These are phyloP conservation scores for Trissoscelio sp. DNA, from an alignment of 2,888 invertebrate species.

Conservation along the genomic window DNA sequence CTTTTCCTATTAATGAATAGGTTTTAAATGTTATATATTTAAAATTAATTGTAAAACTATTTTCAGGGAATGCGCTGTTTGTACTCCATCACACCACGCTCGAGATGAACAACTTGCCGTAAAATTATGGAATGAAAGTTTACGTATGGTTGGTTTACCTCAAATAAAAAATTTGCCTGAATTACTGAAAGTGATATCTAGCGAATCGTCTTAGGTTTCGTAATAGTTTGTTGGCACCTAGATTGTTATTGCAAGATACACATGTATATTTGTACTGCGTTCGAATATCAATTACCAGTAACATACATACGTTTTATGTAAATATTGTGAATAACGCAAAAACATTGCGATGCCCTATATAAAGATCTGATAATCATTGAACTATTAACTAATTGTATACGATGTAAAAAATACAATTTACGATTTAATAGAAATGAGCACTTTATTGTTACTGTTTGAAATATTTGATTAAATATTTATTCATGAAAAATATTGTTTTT, in stretches of 20 bases:
- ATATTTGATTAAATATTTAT: too few species aligned
- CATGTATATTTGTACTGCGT: conserved; percentile 65
- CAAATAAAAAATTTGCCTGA: conserved; percentile 80
- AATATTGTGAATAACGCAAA: not conserved
- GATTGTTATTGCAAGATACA: not conserved
- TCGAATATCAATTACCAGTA: conserved; percentile 72
- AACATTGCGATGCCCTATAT: conserved; percentile 77
- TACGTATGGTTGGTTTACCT: conserved; percentile 85
- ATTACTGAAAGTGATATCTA: conserved; percentile 66
- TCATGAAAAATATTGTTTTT: too few species aligned
- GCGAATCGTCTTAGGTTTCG: conserved; percentile 7
- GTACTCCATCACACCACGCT: conserved; percentile 84
- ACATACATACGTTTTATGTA: not conserved
- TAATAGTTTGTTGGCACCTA: conserved; percentile 21
- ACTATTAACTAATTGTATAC: too few species aligned
- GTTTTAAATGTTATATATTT: too few species aligned
- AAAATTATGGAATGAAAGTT: conserved; percentile 87
- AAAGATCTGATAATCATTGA: too few species aligned
- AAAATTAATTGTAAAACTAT: too few species aligned
- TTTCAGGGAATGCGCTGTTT: conserved; percentile 85
- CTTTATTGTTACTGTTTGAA: too few species aligned
- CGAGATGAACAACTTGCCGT: conserved; percentile 85
- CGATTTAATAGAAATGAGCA: too few species aligned
- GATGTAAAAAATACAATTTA: too few species aligned
- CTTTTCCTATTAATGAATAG: too few species aligned